Conservation (phyloP, 2,888 invertebrate genomes). For the Microctonus aethiopoides region DNA sequence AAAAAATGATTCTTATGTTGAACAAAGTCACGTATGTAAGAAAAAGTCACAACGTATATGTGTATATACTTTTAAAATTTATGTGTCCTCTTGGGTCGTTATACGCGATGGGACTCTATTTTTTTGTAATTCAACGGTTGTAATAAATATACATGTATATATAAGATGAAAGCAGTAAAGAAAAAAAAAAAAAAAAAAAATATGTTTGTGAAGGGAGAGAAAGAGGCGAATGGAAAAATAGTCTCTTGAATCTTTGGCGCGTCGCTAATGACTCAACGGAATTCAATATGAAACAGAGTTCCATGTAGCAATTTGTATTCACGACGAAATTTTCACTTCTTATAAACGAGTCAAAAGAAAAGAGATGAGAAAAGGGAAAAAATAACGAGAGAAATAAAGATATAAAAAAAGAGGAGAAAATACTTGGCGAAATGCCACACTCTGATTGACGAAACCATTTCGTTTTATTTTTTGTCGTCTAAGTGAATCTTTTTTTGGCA, state of each 20-base stretch:
- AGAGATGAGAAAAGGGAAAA: background rate
- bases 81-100: slow-evolving; percentile 28
- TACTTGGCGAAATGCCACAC: slow-evolving; percentile 30
- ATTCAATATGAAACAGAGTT: slow-evolving; percentile 28
- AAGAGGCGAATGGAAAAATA: background rate
- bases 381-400: background rate
- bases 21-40: background rate
- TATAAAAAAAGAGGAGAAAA: background rate
- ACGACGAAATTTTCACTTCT: slow-evolving; percentile 36
- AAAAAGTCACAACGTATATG: background rate
- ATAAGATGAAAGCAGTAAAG: background rate
- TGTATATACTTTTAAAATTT: slow-evolving; percentile 31
- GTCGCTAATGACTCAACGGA: slow-evolving; percentile 23
- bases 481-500: background rate
- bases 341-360: background rate
- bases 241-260: slow-evolving; percentile 11
- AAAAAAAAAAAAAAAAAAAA: slow-evolving; percentile 8
- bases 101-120: slow-evolving; percentile 28
- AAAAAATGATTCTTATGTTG: slow-evolving; percentile 4
- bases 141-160: too few relatives aligned
- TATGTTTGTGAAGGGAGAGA: background rate
- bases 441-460: slow-evolving; percentile 28
- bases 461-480: background rate
- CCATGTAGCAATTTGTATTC: slow-evolving; percentile 44
- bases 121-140: slow-evolving; percentile 28